Conservation (phyloP, 2,797 vertebrate genomes). For the Bradypus variegatus region DNA sequence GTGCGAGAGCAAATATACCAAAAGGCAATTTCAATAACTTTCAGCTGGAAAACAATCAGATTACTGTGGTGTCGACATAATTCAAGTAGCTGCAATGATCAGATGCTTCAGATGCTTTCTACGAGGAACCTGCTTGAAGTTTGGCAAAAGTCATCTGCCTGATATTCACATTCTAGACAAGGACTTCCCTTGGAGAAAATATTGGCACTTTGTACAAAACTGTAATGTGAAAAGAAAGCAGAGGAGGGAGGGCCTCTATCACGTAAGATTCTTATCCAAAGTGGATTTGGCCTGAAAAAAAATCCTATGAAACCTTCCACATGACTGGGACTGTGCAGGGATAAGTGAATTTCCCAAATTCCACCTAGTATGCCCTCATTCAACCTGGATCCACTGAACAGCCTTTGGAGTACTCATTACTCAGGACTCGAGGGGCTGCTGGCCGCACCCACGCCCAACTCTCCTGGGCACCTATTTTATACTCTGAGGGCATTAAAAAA, state of each 20-base stretch:
- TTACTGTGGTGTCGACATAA: background rate
- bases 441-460: background rate
- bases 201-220: slow-evolving; percentile 22
- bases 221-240: background rate
- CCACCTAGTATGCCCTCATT: slow-evolving; percentile 41
- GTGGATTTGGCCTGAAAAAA: slow-evolving; percentile 48
- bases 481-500: background rate
- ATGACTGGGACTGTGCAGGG: slow-evolving; percentile 43
- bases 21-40: background rate
- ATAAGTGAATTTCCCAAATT: slow-evolving; percentile 31
- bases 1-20: background rate
- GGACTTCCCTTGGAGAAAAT: background rate
- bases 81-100: background rate
- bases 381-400: background rate
- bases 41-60: slow-evolving; percentile 8
- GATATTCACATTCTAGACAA: background rate
- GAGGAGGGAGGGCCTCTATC: background rate
- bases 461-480: background rate
- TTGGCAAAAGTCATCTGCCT: background rate
- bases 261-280: slow-evolving; percentile 44
- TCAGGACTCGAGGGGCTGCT: background rate
- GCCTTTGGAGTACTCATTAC: background rate
- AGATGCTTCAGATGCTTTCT: slow-evolving; percentile 9
- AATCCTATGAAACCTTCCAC: slow-evolving; percentile 55
- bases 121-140: background rate